Base-by-base conservation (phyloP, 2,888 invertebrate genomes). In the Beris chalybata region DNA sequence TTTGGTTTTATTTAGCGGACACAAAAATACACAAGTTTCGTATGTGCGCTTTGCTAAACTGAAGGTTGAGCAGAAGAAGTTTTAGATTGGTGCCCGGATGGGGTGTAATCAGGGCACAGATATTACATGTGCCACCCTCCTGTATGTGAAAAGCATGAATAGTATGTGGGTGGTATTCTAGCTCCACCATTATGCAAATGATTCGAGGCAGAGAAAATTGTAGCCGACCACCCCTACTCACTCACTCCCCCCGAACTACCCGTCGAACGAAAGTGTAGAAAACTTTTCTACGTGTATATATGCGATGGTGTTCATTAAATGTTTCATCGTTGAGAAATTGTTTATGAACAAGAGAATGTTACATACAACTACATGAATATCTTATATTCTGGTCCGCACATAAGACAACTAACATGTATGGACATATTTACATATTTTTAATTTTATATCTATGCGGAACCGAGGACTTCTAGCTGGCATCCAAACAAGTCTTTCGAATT, bases 1-100 rank as follows among this genome's bases (percentile, higher is more conserved):
- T 69, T 70, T 69, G 67, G 66, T 70, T 70, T 70, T 70, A 69
- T 70, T 69, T 66, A 66, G 66, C 67, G 64, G 50, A 66, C 61
- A 65, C 54, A 63, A 66, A 68, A 56, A 65, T 50, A 65, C n/a
- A 59, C 50, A 56, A 13, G 56, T 64, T 64, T 43, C 29, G 44
- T 55, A 64, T 52, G 43, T 63, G 45, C 43, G 52, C 30, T 52
- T 7, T 45, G 11, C 43, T 15, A 15, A 11, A 32, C 6, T 3
- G 52, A 47, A 13, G 47, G 15, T 32, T 45, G 54, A 13, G 53
- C 11, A 44, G 52, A 44, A 32, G 22, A n/a, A n/a, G 29, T 44
- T 50, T 30, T 22, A n/a, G 47, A 32, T 13, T 50, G 22, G 43
- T 56, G 7, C 5, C 12, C 22, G 31, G 53, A 13, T 52, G 53